Percentiles rank a stretch among this genome's conserved stretches.
Conservation (phyloP, 1,140 invertebrate genomes). For the Heliconius nattereri region DNA sequence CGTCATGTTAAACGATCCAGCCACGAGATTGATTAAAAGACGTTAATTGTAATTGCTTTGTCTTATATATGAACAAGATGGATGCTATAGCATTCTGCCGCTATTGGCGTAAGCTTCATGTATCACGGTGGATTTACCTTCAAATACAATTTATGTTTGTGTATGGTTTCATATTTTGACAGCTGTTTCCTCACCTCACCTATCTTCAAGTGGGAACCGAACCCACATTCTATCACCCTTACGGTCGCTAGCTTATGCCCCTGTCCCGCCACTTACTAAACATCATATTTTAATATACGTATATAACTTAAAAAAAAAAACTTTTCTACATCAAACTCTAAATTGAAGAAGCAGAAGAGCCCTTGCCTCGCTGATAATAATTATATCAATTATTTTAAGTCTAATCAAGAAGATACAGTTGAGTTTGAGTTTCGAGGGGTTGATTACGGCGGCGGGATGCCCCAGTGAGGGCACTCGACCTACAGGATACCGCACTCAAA, state of each 20-base stretch:
- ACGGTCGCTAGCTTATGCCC: no score
- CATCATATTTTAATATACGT: no score
- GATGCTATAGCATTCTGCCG: not conserved
- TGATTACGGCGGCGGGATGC: not conserved
- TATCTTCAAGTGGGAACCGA: no score
- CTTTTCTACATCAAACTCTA: not conserved
- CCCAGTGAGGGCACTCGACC: not conserved
- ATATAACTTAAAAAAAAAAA: no score
- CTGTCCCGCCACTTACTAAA: no score
- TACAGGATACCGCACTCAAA: not conserved
- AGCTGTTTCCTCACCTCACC: no score
- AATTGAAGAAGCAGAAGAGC: not conserved
- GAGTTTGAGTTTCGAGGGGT: not conserved
- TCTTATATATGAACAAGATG: slow-evolving; percentile 1
- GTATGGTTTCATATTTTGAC: no score
- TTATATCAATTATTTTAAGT: not conserved
- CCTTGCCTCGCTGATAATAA: not conserved
- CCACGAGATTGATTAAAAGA: not conserved
- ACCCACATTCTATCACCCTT: no score
- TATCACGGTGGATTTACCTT: not conserved
- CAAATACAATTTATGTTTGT: not conserved
- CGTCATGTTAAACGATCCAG: not conserved
- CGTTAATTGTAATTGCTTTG: slow-evolving; percentile 6
- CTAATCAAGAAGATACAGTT: slow-evolving; percentile 7
- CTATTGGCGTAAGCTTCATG: not conserved